phyloP scores from a whole-genome alignment of 1,140 invertebrate genomes.

The Zaprionus camerounensis region DNA sequence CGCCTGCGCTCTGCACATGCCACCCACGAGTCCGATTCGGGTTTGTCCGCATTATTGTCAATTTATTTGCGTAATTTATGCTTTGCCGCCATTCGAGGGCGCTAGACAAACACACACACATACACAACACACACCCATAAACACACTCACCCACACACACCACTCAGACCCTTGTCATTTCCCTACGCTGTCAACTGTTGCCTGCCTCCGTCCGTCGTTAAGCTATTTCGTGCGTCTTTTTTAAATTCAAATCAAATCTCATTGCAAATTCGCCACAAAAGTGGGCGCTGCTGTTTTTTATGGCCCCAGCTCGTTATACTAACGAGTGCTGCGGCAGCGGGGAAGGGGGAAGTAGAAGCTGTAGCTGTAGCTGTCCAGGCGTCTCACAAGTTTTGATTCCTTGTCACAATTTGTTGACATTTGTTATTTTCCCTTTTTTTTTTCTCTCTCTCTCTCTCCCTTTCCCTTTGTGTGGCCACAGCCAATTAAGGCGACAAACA shows the following conservation, averaged over 20 bases:
- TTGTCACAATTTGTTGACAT: slow-evolving; percentile 83
- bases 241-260: slow-evolving; percentile 83
- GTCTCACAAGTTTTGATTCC: slow-evolving; percentile 71
- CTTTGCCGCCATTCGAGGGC: slow-evolving; percentile 48
- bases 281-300: slow-evolving; percentile 20
- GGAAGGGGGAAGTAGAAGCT: background rate
- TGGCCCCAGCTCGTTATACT: slow-evolving; percentile 50
- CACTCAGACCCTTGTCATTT: slow-evolving; percentile 17
- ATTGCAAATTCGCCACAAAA: slow-evolving; percentile 71
- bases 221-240: slow-evolving; percentile 67
- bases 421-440: slow-evolving; percentile 60
- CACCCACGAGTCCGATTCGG: slow-evolving; percentile 32
- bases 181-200: slow-evolving; percentile 51
- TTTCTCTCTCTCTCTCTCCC: slow-evolving; percentile 3
- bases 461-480: slow-evolving; percentile 47
- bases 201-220: slow-evolving; percentile 58
- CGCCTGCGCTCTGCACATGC: slow-evolving; percentile 25
- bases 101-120: slow-evolving; percentile 49
- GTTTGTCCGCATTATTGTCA: slow-evolving; percentile 65
- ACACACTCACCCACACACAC: slow-evolving; percentile 30
- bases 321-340: slow-evolving; percentile 28
- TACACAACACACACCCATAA: slow-evolving; percentile 1
- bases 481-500: slow-evolving; percentile 76
- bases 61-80: slow-evolving; percentile 84
- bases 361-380: background rate